A percentile compares a stretch with the other conserved stretches of the same genome.
Conservation (phyloP, 1,140 invertebrate species). For the Drosophila lacertosa region DNA sequence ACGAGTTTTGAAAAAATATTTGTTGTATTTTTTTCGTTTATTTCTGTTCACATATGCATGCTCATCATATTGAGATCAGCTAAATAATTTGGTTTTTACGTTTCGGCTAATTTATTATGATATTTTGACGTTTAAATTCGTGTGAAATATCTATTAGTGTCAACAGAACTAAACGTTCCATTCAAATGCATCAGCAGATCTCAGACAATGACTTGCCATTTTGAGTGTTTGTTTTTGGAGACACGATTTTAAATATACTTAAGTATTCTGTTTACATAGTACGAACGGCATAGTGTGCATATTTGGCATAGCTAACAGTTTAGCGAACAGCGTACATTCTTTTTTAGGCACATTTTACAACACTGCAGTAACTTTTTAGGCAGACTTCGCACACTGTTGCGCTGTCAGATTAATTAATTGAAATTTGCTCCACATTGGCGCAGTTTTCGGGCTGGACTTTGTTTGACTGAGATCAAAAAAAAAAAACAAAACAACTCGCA, state of each 20-base stretch:
- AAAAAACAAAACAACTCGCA: not conserved
- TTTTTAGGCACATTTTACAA: not conserved
- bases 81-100: slow-evolving; percentile 7
- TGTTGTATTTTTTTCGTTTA: not conserved
- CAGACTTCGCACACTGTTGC: not conserved
- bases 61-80: not conserved
- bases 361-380: not conserved
- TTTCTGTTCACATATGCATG: not conserved
- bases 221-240: not conserved
- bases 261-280: not conserved
- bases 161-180: not conserved
- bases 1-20: not conserved
- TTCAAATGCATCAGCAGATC: not conserved
- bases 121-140: not conserved
- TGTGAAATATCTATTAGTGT: not conserved
- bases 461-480: not conserved
- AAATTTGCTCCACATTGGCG: not conserved
- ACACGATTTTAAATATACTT: not conserved
- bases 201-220: not conserved
- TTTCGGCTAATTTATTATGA: slow-evolving; percentile 11
- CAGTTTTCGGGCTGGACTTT: not conserved
- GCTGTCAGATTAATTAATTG: not conserved
- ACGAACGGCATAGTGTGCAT: not conserved
- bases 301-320: not conserved
- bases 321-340: not conserved